These are phyloP conservation scores for Microtus pennsylvanicus DNA, from an alignment of 2,113 vertebrate genomes.

Conservation along the genomic window DNA sequence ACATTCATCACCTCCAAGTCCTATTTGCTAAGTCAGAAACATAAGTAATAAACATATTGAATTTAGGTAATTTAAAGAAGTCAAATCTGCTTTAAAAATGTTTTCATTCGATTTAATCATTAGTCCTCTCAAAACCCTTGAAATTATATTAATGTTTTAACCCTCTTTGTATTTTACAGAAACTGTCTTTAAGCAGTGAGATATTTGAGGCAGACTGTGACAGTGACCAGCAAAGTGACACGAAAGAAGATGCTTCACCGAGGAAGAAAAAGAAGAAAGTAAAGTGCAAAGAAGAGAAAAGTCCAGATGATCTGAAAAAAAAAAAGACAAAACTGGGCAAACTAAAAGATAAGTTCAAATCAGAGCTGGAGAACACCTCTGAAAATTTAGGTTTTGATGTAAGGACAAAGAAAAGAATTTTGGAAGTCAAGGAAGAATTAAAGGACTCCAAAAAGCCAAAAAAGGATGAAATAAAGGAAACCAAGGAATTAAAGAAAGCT, in stretches of 20 bases:
- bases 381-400: slow-evolving; percentile 84
- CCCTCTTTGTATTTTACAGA: slow-evolving; percentile 85
- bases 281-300: slow-evolving; percentile 84
- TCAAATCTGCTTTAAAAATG: slow-evolving; percentile 1
- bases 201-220: slow-evolving; percentile 95
- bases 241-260: slow-evolving; percentile 87
- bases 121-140: slow-evolving; percentile 35
- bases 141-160: slow-evolving; percentile 8
- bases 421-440: slow-evolving; percentile 90
- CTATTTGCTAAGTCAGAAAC: slow-evolving; percentile 3
- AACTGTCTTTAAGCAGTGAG: slow-evolving; percentile 90
- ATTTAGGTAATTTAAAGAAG: slow-evolving; percentile 29
- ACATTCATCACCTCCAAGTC: not conserved
- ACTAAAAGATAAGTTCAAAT: slow-evolving; percentile 90
- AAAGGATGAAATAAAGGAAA: slow-evolving; percentile 92
- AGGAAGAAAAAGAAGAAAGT: slow-evolving; percentile 92
- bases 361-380: slow-evolving; percentile 85
- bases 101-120: slow-evolving; percentile 28
- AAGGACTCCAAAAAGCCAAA: slow-evolving; percentile 92
- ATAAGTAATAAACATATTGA: not conserved
- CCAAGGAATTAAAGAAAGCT: slow-evolving; percentile 87
- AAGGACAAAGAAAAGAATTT: slow-evolving; percentile 88
- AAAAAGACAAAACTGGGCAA: slow-evolving; percentile 92
- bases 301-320: slow-evolving; percentile 84
- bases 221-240: slow-evolving; percentile 90